Conservation (phyloP, 2,888 invertebrate genomes). For the Drosophila atripex region DNA sequence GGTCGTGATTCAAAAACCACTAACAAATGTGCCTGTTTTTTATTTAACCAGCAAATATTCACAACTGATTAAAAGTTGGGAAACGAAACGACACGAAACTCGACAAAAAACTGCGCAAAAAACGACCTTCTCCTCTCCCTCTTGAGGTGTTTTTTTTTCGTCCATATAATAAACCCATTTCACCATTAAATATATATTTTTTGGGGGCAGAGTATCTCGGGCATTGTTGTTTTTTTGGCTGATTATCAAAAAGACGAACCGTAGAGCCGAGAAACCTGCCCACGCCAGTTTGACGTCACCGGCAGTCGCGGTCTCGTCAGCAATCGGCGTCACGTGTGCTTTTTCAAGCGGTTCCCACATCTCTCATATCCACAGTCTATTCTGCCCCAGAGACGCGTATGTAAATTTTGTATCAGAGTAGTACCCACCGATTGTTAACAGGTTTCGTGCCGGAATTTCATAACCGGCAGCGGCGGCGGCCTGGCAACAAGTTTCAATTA, state of each 20-base stretch:
- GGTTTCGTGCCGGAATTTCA: conserved; percentile 31
- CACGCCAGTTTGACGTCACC: conserved; percentile 65
- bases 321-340: conserved; percentile 37
- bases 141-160: neutral
- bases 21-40: conserved; percentile 48
- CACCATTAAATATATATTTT: conserved; percentile 47
- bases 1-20: conserved; percentile 35
- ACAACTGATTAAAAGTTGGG: conserved; percentile 34
- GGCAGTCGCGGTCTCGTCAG: conserved; percentile 1
- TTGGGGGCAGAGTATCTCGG: conserved; percentile 46
- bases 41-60: conserved; percentile 49
- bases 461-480: conserved; percentile 23
- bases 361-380: conserved; percentile 13
- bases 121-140: conserved; percentile 15
- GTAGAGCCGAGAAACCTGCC: neutral
- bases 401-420: conserved; percentile 38
- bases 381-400: conserved; percentile 37
- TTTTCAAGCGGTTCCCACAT: neutral
- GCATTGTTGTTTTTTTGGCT: conserved; percentile 49
- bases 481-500: conserved; percentile 54
- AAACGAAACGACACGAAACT: conserved; percentile 27
- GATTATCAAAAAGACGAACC: conserved; percentile 46
- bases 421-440: conserved; percentile 9
- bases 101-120: conserved; percentile 67
- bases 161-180: conserved; percentile 49